Conservation (phyloP, 2,888 invertebrate genomes). For the Caenorhabditis sinica region DNA sequence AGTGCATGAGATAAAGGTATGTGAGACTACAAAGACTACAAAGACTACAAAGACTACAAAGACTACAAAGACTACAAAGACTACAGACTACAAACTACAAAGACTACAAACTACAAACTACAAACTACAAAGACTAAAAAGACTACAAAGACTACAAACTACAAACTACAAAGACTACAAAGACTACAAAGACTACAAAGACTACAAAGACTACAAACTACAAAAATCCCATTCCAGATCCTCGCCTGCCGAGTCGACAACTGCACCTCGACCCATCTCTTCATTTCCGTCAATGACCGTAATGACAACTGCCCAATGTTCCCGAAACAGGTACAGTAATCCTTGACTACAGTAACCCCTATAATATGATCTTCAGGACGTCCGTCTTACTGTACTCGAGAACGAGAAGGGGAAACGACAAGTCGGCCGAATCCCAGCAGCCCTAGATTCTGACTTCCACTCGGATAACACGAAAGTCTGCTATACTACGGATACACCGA, state of each 20-base stretch:
- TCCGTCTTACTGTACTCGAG: conserved; percentile 67
- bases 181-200: neutral
- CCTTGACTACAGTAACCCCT: neutral
- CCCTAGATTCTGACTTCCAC: conserved; percentile 72
- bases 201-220: neutral
- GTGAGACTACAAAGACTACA: too few species aligned
- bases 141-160: neutral
- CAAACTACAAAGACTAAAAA: neutral
- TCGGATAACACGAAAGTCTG: conserved; percentile 75
- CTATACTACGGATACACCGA: conserved; percentile 68
- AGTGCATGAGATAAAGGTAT: conserved; percentile 73
- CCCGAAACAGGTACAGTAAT: conserved; percentile 61
- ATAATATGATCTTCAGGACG: conserved; percentile 49
- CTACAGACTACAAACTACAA: neutral
- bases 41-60: neutral
- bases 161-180: neutral
- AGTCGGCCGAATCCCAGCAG: conserved; percentile 73
- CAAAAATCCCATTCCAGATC: conserved; percentile 38
- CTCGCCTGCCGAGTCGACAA: conserved; percentile 66
- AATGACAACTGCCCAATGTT: conserved; percentile 79
- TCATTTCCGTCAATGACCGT: conserved; percentile 75
- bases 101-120: neutral
- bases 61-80: too few species aligned
- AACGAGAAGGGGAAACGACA: conserved; percentile 68
- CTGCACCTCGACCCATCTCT: conserved; percentile 70